Evolutionary conservation across 2,113 vertebrate genomes (phyloP).

Genomic region (Anarrhichthys ocellatus): DNA sequence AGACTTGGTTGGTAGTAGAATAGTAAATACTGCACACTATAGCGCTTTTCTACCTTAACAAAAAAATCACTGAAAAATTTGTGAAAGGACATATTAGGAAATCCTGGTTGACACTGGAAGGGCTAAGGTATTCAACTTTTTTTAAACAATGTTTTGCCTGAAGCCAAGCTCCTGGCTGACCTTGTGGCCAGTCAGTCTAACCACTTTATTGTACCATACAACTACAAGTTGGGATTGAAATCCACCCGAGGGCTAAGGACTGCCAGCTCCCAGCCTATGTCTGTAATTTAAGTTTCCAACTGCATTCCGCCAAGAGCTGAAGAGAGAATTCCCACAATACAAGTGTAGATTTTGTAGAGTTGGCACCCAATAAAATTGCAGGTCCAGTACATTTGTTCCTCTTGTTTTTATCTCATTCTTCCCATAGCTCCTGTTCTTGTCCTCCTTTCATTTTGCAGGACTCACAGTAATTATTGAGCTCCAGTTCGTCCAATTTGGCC

Average conservation of each 20-base stretch:
- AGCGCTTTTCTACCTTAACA: too few relatives aligned
- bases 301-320: background rate
- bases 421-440: background rate
- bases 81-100: background rate
- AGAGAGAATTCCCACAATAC: background rate
- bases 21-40: too few relatives aligned
- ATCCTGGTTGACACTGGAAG: background rate
- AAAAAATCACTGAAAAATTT: too few relatives aligned
- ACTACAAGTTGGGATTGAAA: background rate
- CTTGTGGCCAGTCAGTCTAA: background rate
- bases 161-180: background rate
- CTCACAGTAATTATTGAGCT: background rate
- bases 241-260: too few relatives aligned
- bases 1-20: too few relatives aligned
- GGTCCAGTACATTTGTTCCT: background rate
- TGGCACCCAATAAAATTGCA: background rate
- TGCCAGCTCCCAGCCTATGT: background rate
- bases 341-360: background rate
- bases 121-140: background rate
- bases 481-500: background rate
- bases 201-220: background rate
- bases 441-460: too few relatives aligned
- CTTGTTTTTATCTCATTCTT: background rate
- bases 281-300: background rate
- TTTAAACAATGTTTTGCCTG: background rate